Evolutionary conservation across 2,888 invertebrate species (phyloP).

Genomic region (Macrosoma leucophasiata): DNA sequence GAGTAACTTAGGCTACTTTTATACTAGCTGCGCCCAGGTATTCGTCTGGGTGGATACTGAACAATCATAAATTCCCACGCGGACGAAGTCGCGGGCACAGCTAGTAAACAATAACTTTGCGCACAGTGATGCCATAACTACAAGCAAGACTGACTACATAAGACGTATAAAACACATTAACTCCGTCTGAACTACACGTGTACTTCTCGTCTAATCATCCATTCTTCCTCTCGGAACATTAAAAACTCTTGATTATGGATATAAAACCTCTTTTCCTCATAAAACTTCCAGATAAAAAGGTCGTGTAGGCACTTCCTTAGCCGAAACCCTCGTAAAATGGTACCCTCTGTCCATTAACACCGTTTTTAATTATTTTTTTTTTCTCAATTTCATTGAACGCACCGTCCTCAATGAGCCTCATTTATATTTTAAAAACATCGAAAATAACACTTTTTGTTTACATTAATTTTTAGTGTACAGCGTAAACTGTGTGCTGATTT

Average conservation of each 20-base stretch:
- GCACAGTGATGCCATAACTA: too few species aligned
- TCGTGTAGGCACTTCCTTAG: conserved; percentile 63
- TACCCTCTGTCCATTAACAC: conserved; percentile 61
- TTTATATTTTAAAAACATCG: conserved; percentile 59
- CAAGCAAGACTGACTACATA: too few species aligned
- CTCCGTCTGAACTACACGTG: conserved; percentile 34
- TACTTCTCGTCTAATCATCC: conserved; percentile 48
- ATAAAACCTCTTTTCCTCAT: conserved; percentile 68
- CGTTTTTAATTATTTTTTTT: conserved; percentile 56
- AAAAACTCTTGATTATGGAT: conserved; percentile 67
- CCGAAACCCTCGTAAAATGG: conserved; percentile 58
- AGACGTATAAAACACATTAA: too few species aligned
- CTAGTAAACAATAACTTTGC: too few species aligned
- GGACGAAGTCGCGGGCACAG: too few species aligned
- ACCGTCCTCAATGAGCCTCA: conserved; percentile 66
- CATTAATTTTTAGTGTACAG: conserved; percentile 56
- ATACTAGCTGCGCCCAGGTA: too few species aligned
- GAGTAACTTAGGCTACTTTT: too few species aligned
- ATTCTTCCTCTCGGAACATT: conserved; percentile 52
- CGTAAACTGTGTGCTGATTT: conserved; percentile 66
- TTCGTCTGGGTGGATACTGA: too few species aligned
- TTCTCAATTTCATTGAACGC: conserved; percentile 64
- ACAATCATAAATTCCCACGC: too few species aligned
- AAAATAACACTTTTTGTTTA: conserved; percentile 66
- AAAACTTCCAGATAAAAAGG: conserved; percentile 66